phyloP scores from a whole-genome alignment of 1,140 invertebrate genomes.

The Bombus breviceps region DNA sequence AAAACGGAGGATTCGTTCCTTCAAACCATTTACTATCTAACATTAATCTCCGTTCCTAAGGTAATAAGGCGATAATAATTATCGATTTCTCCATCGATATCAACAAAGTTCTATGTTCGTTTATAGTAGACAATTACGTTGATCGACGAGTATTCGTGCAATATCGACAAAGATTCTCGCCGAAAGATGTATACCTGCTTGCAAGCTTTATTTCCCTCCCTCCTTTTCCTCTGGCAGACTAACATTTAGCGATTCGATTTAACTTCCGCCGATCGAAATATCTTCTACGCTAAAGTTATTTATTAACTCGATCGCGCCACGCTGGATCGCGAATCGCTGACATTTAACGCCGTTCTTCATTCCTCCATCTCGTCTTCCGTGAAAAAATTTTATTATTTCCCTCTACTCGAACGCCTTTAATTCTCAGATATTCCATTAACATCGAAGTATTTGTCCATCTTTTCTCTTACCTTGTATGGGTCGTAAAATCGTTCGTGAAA shows the following conservation, averaged over 20 bases:
- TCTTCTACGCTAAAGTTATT: not conserved
- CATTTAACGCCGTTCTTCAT: not conserved
- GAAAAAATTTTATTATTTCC: too few species aligned
- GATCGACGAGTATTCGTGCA: not conserved
- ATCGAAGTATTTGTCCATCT: not conserved
- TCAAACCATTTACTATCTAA: not conserved
- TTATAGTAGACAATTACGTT: not conserved
- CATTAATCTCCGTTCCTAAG: not conserved
- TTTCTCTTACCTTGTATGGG: not conserved
- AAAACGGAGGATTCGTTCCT: too few species aligned
- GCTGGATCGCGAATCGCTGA: not conserved
- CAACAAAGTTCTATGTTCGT: too few species aligned
- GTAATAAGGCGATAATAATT: not conserved
- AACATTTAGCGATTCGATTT: not conserved
- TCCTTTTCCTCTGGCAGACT: not conserved
- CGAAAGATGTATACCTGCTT: not conserved
- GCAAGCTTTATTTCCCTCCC: not conserved
- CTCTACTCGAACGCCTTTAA: not conserved
- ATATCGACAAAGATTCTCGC: not conserved
- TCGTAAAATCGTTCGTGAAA: too few species aligned
- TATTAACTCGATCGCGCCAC: slow-evolving; percentile 1
- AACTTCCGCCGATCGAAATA: slow-evolving; percentile 1
- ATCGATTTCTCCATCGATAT: too few species aligned
- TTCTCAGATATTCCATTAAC: not conserved
- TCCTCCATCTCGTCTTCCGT: not conserved